phyloP scores from a whole-genome alignment of 2,113 vertebrate genomes.

The Acanthisitta chloris region DNA sequence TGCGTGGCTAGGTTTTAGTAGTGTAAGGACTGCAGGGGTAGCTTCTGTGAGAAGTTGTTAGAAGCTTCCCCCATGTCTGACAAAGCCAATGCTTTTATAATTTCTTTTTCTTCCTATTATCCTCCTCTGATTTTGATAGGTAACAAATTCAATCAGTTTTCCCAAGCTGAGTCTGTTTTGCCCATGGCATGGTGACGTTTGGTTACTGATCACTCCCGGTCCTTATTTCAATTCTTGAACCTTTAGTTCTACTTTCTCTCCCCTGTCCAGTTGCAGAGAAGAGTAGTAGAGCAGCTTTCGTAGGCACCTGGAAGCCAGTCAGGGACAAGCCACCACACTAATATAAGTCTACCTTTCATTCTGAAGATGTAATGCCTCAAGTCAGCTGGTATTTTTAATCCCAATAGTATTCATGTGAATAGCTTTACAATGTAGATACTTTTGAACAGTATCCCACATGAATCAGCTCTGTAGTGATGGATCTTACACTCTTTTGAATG shows the following conservation, averaged over 20 bases:
- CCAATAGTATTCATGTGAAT: background rate
- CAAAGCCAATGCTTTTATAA: background rate
- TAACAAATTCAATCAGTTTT: background rate
- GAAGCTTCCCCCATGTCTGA: accelerated
- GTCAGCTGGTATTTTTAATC: background rate
- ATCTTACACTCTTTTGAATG: background rate
- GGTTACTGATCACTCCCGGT: background rate
- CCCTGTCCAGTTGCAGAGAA: background rate
- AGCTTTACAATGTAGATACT: background rate
- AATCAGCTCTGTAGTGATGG: background rate
- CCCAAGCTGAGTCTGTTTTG: background rate
- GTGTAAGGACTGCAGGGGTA: background rate
- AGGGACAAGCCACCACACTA: background rate
- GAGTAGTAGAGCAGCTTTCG: background rate
- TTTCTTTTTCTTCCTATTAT: background rate
- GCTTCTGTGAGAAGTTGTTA: accelerated
- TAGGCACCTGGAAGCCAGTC: too few relatives aligned
- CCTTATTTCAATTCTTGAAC: background rate
- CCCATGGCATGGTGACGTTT: background rate
- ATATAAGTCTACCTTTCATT: background rate
- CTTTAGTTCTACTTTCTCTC: background rate
- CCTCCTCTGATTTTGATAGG: background rate
- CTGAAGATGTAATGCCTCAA: background rate
- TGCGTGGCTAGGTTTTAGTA: background rate
- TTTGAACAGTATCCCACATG: background rate